Conservation (phyloP, 2,888 invertebrate species). For the Rhagonycha fulva region DNA sequence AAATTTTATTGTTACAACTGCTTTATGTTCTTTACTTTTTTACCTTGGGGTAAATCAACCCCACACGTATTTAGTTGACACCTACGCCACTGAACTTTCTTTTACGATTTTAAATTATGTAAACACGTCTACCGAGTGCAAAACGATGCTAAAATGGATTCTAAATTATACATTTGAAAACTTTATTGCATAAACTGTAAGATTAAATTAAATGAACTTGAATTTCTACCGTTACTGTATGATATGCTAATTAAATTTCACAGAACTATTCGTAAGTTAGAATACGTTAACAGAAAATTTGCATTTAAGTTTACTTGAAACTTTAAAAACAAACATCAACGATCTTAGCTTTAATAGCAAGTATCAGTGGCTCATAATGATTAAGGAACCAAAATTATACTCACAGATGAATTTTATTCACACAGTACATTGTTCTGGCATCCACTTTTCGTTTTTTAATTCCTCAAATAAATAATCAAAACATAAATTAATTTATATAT, state of each 20-base stretch:
- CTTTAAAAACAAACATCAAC: not conserved
- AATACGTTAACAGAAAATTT: not conserved
- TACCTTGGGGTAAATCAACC: not conserved
- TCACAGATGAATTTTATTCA: not conserved
- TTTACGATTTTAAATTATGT: not conserved
- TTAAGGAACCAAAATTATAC: not conserved
- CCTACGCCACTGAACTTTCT: not conserved
- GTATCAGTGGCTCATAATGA: not conserved
- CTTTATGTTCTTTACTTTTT: not conserved
- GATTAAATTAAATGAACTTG: not conserved
- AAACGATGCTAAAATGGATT: not conserved
- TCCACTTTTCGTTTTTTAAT: not conserved
- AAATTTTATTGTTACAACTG: not conserved
- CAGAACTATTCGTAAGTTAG: not conserved
- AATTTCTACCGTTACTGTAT: not conserved
- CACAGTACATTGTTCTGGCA: not conserved
- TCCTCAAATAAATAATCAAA: too few relatives aligned
- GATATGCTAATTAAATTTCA: not conserved
- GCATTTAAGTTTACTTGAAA: not conserved
- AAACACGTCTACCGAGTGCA: not conserved
- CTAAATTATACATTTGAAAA: not conserved
- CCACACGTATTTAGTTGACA: not conserved
- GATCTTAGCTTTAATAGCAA: not conserved
- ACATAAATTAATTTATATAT: too few relatives aligned
- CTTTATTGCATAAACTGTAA: not conserved